These are phyloP conservation scores for Lemur catta DNA, from an alignment of 2,797 vertebrate species.

Conservation along the genomic window DNA sequence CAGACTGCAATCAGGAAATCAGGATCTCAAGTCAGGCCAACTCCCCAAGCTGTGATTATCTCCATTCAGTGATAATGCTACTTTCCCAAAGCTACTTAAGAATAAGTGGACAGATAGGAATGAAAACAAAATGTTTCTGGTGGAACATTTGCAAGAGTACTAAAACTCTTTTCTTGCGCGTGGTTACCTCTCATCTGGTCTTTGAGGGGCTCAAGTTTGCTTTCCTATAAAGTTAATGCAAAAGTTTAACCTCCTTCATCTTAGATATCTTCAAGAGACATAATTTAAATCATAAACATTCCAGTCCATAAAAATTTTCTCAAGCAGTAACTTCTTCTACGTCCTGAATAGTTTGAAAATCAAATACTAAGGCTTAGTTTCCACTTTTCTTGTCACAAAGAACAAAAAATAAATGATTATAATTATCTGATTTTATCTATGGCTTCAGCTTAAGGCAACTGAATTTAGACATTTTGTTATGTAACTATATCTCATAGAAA, in stretches of 20 bases:
- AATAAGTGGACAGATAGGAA: not conserved
- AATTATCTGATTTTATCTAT: conserved; percentile 37
- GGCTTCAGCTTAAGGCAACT: not conserved
- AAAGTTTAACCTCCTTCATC: not conserved
- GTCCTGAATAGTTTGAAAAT: not conserved
- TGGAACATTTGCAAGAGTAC: not conserved
- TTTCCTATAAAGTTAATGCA: not conserved
- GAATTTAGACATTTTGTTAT: conserved; percentile 14
- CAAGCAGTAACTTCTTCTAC: not conserved
- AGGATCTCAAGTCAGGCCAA: not conserved
- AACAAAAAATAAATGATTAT: not conserved
- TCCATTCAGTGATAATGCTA: not conserved
- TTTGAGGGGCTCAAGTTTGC: not conserved
- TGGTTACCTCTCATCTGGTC: not conserved
- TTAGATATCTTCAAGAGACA: not conserved
- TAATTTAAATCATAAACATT: not conserved
- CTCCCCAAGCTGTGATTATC: not conserved
- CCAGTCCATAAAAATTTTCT: not conserved
- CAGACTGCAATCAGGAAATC: not conserved
- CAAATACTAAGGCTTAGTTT: conserved; percentile 10
- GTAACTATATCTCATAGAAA: not conserved
- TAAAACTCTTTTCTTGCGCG: not conserved
- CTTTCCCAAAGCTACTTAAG: not conserved
- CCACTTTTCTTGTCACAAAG: conserved; percentile 14
- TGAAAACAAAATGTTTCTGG: not conserved